A percentile compares a stretch with the other conserved stretches of the same genome.
Evolutionary conservation across 2,113 vertebrate genomes (phyloP).

Genomic region (Ceyx cyanopectus): DNA sequence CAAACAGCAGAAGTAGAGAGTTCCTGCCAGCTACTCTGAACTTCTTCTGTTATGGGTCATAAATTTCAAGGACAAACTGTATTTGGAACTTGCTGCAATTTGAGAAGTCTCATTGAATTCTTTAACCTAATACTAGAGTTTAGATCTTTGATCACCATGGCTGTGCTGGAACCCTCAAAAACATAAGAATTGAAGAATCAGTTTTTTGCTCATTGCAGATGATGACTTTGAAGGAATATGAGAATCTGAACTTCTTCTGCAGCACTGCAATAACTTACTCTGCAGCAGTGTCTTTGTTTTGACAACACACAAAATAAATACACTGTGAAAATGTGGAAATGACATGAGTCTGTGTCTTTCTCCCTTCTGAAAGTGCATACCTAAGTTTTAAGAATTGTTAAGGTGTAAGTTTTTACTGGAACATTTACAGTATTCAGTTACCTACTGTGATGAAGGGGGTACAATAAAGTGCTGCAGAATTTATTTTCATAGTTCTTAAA

Average conservation of each 20-base stretch:
- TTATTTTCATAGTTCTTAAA: background rate
- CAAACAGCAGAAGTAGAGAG: constrained; percentile 13
- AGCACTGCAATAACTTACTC: background rate
- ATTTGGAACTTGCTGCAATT: constrained; percentile 56
- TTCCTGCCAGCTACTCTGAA: constrained; percentile 55
- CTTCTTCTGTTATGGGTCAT: constrained; percentile 60
- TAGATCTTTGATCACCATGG: background rate
- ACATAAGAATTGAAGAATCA: background rate
- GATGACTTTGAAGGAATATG: fast-evolving
- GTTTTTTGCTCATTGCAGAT: background rate
- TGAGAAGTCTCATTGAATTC: constrained; percentile 35
- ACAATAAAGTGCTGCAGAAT: background rate
- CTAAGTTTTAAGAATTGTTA: background rate
- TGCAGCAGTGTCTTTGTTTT: background rate
- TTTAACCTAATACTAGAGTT: constrained; percentile 12
- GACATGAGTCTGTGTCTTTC: background rate
- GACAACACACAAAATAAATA: background rate
- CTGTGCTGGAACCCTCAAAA: background rate
- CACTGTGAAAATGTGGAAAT: background rate
- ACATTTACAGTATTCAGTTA: fast-evolving
- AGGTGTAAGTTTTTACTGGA: background rate
- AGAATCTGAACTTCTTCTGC: background rate
- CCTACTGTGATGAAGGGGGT: background rate
- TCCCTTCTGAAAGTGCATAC: background rate
- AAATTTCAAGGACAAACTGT: constrained; percentile 64